Percentiles rank a stretch among this genome's conserved stretches.
phyloP scores from a whole-genome alignment of 2,888 invertebrate genomes.

The Perizoma affinitatum region DNA sequence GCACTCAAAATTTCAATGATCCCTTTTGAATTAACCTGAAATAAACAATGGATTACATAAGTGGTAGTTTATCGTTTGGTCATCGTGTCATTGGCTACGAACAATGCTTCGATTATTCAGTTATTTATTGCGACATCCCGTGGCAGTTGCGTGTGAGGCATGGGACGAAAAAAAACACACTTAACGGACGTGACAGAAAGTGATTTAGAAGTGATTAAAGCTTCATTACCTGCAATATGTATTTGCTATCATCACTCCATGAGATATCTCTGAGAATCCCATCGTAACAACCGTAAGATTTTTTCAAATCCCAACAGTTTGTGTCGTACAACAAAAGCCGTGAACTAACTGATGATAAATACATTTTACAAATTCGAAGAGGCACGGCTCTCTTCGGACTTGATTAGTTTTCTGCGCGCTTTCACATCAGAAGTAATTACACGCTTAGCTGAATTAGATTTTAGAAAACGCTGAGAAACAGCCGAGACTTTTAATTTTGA shows the following conservation, averaged over 20 bases:
- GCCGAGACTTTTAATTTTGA: slow-evolving; percentile 29
- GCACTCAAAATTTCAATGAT: slow-evolving; percentile 73
- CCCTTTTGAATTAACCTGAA: slow-evolving; percentile 76
- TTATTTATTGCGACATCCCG: slow-evolving; percentile 12
- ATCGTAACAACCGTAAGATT: slow-evolving; percentile 77
- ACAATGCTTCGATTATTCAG: slow-evolving; percentile 32
- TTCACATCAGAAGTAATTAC: slow-evolving; percentile 31
- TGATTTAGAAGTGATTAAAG: neutral
- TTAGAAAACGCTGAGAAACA: slow-evolving; percentile 13
- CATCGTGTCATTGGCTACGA: slow-evolving; percentile 27
- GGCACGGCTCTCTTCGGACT: slow-evolving; percentile 10
- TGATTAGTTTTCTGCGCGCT: slow-evolving; percentile 28
- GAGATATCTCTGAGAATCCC: slow-evolving; percentile 71
- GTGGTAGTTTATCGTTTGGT: slow-evolving; percentile 9
- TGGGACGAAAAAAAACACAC: too few relatives aligned
- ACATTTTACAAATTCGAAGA: slow-evolving; percentile 64
- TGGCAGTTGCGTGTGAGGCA: slow-evolving; percentile 29
- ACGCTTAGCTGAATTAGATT: slow-evolving; percentile 16
- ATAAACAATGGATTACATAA: slow-evolving; percentile 31
- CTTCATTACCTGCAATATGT: slow-evolving; percentile 69
- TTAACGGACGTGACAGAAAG: too few relatives aligned
- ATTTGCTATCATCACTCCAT: slow-evolving; percentile 82
- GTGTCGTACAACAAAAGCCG: slow-evolving; percentile 82
- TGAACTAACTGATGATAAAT: slow-evolving; percentile 83
- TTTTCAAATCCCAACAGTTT: slow-evolving; percentile 80